Percentiles rank a stretch among this genome's conserved stretches.
These are phyloP conservation scores for Aphidoletes aphidimyza DNA, from an alignment of 2,888 invertebrate species.

Conservation along the genomic window DNA sequence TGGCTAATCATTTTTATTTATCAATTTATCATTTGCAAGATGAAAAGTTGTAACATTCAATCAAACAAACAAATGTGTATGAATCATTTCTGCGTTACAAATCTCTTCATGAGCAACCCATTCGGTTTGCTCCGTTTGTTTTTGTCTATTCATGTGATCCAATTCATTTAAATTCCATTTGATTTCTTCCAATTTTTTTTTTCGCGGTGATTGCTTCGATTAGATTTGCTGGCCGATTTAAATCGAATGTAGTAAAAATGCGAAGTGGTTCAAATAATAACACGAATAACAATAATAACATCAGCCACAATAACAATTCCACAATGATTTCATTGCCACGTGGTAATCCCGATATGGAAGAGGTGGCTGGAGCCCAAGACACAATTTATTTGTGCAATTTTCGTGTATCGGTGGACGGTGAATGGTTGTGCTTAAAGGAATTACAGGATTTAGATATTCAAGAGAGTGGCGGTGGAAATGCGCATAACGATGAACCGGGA, in stretches of 20 bases:
- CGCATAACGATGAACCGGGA: constrained; percentile 60
- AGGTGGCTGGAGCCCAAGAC: constrained; percentile 90
- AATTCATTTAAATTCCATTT: not conserved
- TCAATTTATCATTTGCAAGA: no score
- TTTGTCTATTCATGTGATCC: not conserved
- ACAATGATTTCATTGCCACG: constrained; percentile 65
- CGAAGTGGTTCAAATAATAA: constrained; percentile 37
- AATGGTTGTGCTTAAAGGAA: constrained; percentile 95
- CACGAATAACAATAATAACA: constrained; percentile 36
- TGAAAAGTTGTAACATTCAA: no score
- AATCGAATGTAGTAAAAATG: constrained; percentile 37
- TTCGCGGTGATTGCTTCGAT: not conserved
- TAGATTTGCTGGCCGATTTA: not conserved
- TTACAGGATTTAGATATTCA: constrained; percentile 91
- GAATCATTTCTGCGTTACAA: no score
- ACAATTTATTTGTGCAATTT: constrained; percentile 97
- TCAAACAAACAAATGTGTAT: no score
- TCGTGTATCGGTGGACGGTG: constrained; percentile 95
- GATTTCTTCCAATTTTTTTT: not conserved
- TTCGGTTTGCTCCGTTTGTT: no score
- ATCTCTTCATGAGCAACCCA: no score
- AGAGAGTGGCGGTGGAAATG: constrained; percentile 65
- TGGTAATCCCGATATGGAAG: constrained; percentile 67
- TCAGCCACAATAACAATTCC: constrained; percentile 55
- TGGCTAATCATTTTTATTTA: not conserved